phyloP scores from a whole-genome alignment of 2,797 vertebrate genomes.

The Siniperca obscura region DNA sequence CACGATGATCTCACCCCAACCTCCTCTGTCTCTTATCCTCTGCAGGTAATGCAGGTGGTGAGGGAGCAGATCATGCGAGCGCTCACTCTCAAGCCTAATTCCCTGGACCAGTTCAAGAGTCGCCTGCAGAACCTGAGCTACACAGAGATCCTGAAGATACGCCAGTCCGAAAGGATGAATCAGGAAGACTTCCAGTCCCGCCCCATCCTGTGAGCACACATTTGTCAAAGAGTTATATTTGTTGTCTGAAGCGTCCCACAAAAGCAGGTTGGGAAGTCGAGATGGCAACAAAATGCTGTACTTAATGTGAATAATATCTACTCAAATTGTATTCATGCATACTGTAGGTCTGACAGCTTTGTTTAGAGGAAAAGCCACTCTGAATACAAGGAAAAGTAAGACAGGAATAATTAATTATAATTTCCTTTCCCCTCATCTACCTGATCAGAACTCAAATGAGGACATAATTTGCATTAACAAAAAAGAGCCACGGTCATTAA shows the following conservation, averaged over 20 bases:
- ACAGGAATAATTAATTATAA: slow-evolving; percentile 7
- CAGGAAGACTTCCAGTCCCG: slow-evolving; percentile 99
- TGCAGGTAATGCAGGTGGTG: slow-evolving; percentile 99
- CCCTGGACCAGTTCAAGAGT: slow-evolving; percentile 99
- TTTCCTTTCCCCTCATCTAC: not conserved
- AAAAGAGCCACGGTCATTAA: slow-evolving; percentile 40
- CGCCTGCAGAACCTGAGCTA: slow-evolving; percentile 99
- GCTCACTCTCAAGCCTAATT: slow-evolving; percentile 98
- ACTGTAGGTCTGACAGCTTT: slow-evolving; percentile 3
- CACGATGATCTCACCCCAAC: slow-evolving; percentile 7
- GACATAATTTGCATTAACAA: slow-evolving; percentile 24
- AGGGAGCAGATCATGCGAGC: slow-evolving; percentile 99
- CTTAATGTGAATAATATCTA: slow-evolving; percentile 1
- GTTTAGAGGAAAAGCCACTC: not conserved
- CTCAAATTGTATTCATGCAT: not conserved
- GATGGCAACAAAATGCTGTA: not conserved
- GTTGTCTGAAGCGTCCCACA: not conserved
- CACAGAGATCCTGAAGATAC: slow-evolving; percentile 99
- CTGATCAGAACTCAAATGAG: slow-evolving; percentile 23
- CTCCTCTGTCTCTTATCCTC: slow-evolving; percentile 40
- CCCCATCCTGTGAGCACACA: slow-evolving; percentile 93
- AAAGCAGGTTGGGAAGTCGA: not conserved
- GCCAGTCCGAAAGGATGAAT: slow-evolving; percentile 99
- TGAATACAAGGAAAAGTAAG: not conserved
- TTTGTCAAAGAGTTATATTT: slow-evolving; percentile 2